A percentile compares a stretch with the other conserved stretches of the same genome.
Evolutionary conservation across 2,797 vertebrate genomes (phyloP).

Genomic region (Phataginus tricuspis): DNA sequence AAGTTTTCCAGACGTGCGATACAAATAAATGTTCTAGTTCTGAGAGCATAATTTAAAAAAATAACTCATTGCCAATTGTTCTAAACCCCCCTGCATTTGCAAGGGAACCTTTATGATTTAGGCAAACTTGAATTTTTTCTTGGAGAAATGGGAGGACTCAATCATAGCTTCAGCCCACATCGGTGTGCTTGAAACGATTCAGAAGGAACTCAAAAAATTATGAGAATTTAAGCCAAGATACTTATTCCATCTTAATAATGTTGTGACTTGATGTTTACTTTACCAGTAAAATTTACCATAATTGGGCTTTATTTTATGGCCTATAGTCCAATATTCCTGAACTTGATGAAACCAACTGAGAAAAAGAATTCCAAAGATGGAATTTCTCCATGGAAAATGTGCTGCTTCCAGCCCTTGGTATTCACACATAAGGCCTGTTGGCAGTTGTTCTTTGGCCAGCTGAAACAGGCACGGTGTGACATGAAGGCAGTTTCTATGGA

Average conservation of each 20-base stretch:
- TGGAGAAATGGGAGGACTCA: conserved; percentile 49
- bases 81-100: conserved; percentile 2
- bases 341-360: conserved; percentile 70
- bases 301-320: conserved; percentile 67
- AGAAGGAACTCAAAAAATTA: conserved; percentile 62
- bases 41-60: not conserved
- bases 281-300: conserved; percentile 62
- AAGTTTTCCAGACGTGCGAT: not conserved
- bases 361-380: conserved; percentile 68
- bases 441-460: conserved; percentile 50
- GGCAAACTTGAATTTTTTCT: conserved; percentile 54
- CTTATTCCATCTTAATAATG: conserved; percentile 61
- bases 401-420: conserved; percentile 51
- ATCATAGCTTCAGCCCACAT: conserved; percentile 65
- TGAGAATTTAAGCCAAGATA: conserved; percentile 61
- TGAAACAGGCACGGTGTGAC: conserved; percentile 33
- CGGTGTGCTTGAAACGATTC: conserved; percentile 51
- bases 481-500: conserved; percentile 73
- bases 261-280: conserved; percentile 70
- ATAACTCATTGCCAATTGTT: not conserved
- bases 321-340: conserved; percentile 61
- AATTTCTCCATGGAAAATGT: conserved; percentile 75
- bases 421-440: conserved; percentile 72
- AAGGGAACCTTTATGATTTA: conserved; percentile 61
- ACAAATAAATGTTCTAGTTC: conserved; percentile 17